Evolutionary conservation across 2,113 vertebrate species (phyloP).

Genomic region (Hyperopisus bebe): DNA sequence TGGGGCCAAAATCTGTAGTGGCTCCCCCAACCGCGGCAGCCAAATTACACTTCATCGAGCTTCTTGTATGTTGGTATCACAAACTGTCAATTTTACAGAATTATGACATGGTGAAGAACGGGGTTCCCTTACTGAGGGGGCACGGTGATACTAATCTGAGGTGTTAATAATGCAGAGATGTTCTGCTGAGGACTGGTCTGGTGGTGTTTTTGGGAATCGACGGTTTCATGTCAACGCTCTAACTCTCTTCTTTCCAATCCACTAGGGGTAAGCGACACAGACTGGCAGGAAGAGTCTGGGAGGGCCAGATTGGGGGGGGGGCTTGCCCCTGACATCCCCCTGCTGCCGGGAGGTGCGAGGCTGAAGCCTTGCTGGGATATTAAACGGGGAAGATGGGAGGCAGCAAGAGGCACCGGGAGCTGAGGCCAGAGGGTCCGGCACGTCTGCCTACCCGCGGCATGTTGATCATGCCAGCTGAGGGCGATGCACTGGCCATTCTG

Average conservation of each 20-base stretch:
- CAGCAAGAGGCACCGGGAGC: background rate
- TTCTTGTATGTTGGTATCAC: background rate
- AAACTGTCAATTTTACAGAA: background rate
- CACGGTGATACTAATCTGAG: background rate
- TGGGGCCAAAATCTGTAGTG: background rate
- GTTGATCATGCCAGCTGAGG: background rate
- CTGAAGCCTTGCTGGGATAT: background rate
- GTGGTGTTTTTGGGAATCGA: background rate
- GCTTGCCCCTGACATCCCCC: background rate
- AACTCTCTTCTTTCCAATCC: background rate
- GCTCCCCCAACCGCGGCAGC: background rate
- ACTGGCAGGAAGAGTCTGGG: slow-evolving; percentile 17
- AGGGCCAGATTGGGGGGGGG: slow-evolving; percentile 2
- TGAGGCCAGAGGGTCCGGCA: background rate
- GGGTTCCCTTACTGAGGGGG: background rate
- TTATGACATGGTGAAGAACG: background rate
- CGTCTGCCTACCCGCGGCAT: background rate
- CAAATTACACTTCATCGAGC: background rate
- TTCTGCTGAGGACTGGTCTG: background rate
- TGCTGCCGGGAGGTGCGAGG: background rate
- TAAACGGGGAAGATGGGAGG: background rate
- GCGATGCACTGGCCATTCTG: background rate
- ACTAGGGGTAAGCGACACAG: background rate
- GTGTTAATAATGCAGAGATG: background rate
- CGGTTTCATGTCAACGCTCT: background rate